Evolutionary conservation across 1,140 invertebrate species (phyloP).

Genomic region (Euura lappo): DNA sequence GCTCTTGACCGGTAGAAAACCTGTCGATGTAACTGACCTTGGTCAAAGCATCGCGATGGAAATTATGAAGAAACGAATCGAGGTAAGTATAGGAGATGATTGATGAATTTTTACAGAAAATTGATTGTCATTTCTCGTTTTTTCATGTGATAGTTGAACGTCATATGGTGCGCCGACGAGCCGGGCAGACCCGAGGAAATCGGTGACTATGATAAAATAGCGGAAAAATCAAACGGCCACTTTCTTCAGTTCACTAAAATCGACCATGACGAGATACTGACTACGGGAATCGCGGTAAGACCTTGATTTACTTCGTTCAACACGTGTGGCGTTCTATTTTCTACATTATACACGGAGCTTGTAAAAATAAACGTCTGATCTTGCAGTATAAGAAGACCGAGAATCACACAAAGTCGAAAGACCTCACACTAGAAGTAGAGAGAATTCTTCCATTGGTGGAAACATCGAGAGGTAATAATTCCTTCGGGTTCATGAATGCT

Average conservation of each 20-base stretch:
- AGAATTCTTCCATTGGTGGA: too few relatives aligned
- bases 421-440: too few relatives aligned
- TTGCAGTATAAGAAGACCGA: too few relatives aligned
- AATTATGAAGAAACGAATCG: background rate
- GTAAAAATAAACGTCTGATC: too few relatives aligned
- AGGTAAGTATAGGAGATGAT: background rate
- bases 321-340: too few relatives aligned
- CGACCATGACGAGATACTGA: background rate
- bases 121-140: too few relatives aligned
- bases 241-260: background rate
- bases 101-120: too few relatives aligned
- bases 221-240: background rate
- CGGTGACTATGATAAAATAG: background rate
- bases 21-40: background rate
- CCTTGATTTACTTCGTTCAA: too few relatives aligned
- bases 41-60: background rate
- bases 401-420: too few relatives aligned
- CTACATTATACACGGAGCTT: too few relatives aligned
- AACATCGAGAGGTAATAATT: too few relatives aligned
- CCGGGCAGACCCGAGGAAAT: background rate
- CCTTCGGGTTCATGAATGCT: too few relatives aligned
- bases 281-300: background rate
- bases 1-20: background rate
- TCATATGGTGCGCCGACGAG: background rate
- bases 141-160: background rate